phyloP scores from a whole-genome alignment of 2,797 vertebrate genomes.

The Tangara arthus region DNA sequence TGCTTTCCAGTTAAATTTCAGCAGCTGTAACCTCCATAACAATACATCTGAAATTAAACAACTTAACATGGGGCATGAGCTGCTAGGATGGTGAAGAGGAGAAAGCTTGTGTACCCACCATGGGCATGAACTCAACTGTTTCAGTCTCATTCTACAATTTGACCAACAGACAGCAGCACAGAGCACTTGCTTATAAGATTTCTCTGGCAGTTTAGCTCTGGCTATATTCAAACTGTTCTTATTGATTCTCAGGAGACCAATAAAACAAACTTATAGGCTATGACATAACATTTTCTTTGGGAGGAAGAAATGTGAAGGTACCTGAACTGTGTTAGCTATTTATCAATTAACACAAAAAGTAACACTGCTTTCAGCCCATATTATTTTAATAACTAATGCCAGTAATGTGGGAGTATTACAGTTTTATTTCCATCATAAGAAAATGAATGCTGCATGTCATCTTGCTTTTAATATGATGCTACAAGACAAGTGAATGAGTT shows the following conservation, averaged over 20 bases:
- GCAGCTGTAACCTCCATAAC: not conserved
- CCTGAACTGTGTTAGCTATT: not conserved
- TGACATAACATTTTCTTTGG: not conserved
- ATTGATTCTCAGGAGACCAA: not conserved
- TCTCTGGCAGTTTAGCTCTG: not conserved
- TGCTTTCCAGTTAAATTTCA: not conserved
- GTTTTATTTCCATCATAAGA: not conserved
- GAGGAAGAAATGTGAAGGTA: not conserved
- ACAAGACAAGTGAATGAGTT: not conserved
- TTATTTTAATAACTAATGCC: not conserved
- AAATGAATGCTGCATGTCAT: not conserved
- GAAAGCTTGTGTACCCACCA: not conserved
- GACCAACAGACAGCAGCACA: not conserved
- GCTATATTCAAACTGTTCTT: not conserved
- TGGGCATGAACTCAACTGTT: not conserved
- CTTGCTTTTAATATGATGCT: not conserved
- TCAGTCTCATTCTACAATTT: not conserved
- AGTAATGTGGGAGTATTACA: not conserved
- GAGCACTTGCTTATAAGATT: not conserved
- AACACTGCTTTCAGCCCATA: not conserved
- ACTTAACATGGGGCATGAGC: not conserved
- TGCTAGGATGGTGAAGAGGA: not conserved
- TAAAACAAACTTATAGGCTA: not conserved
- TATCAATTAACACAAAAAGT: not conserved
- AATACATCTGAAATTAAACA: not conserved